These are phyloP conservation scores for Sebastes diaconus DNA, from an alignment of 2,797 vertebrate genomes.

Conservation along the genomic window DNA sequence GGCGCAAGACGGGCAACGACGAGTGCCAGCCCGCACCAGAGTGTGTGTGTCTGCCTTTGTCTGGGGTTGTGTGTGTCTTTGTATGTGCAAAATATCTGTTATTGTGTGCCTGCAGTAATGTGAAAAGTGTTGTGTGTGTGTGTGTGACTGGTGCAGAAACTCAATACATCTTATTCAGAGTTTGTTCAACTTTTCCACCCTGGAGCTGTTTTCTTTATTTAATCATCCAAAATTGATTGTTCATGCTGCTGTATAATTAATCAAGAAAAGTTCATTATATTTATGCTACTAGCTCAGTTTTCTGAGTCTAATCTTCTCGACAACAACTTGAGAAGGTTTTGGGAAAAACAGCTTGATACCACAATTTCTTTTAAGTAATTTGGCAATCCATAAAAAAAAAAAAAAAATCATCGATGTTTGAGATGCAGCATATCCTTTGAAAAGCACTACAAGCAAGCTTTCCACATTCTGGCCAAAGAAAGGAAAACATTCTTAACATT, in stretches of 20 bases:
- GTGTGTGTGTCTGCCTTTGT: slow-evolving; percentile 47
- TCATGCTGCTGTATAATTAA: slow-evolving; percentile 36
- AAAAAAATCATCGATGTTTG: background rate
- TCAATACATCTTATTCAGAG: slow-evolving; percentile 5
- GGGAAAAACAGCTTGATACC: slow-evolving; percentile 29
- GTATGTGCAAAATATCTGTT: slow-evolving; percentile 18
- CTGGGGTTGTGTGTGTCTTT: slow-evolving; percentile 17
- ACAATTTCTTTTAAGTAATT: slow-evolving; percentile 33
- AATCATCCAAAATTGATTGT: slow-evolving; percentile 24
- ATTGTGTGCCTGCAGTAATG: slow-evolving; percentile 6
- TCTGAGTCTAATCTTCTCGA: slow-evolving; percentile 6
- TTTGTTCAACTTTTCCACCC: background rate
- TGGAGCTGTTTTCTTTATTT: slow-evolving; percentile 7
- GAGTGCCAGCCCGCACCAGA: slow-evolving; percentile 65
- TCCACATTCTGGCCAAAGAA: slow-evolving; percentile 30
- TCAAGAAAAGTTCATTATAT: slow-evolving; percentile 34
- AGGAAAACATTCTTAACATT: slow-evolving; percentile 34
- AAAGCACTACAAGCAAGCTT: slow-evolving; percentile 22
- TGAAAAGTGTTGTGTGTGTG: background rate
- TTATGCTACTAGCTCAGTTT: slow-evolving; percentile 16
- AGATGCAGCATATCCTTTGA: slow-evolving; percentile 20
- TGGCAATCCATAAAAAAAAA: slow-evolving; percentile 23
- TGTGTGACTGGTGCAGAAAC: background rate
- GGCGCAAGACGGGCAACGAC: slow-evolving; percentile 66
- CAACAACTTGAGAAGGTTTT: slow-evolving; percentile 22